phyloP scores from a whole-genome alignment of 1,140 invertebrate species.

The Diploscapter pachys region DNA sequence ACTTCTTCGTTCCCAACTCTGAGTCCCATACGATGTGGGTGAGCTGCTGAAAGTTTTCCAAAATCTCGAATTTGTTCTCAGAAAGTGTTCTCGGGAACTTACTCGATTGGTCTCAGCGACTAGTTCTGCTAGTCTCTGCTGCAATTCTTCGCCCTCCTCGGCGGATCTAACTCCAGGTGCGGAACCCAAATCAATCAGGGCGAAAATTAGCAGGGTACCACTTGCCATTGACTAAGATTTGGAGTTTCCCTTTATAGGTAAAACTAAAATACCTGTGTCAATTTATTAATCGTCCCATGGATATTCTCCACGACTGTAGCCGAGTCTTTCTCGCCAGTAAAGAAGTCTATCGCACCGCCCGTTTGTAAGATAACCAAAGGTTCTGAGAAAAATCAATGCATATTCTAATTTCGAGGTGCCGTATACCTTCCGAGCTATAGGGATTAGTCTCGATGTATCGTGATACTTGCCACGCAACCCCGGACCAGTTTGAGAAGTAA shows the following conservation, averaged over 20 bases:
- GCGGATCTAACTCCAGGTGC: conserved; percentile 35
- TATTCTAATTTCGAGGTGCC: neutral
- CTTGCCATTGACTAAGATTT: conserved; percentile 21
- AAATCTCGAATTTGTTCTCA: neutral
- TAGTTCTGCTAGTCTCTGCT: conserved; percentile 26
- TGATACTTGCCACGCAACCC: conserved; percentile 38
- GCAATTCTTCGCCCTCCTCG: conserved; percentile 33
- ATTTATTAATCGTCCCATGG: conserved; percentile 25
- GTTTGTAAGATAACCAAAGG: conserved; percentile 37
- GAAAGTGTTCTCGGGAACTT: neutral
- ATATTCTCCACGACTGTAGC: conserved; percentile 31
- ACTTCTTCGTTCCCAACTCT: conserved; percentile 29
- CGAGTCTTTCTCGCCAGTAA: conserved; percentile 37
- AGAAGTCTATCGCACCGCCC: conserved; percentile 39
- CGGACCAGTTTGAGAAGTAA: conserved; percentile 40
- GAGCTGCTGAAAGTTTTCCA: conserved; percentile 13
- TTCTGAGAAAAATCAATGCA: conserved; percentile 20
- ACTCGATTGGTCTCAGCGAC: conserved; percentile 36
- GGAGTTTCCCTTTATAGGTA: neutral
- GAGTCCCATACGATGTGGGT: conserved; percentile 25
- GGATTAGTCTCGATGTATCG: conserved; percentile 28
- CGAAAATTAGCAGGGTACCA: conserved; percentile 31
- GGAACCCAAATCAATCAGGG: conserved; percentile 29
- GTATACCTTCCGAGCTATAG: conserved; percentile 22
- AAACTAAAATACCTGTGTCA: conserved; percentile 12